phyloP scores from a whole-genome alignment of 2,797 vertebrate species.

The Myotis myotis region DNA sequence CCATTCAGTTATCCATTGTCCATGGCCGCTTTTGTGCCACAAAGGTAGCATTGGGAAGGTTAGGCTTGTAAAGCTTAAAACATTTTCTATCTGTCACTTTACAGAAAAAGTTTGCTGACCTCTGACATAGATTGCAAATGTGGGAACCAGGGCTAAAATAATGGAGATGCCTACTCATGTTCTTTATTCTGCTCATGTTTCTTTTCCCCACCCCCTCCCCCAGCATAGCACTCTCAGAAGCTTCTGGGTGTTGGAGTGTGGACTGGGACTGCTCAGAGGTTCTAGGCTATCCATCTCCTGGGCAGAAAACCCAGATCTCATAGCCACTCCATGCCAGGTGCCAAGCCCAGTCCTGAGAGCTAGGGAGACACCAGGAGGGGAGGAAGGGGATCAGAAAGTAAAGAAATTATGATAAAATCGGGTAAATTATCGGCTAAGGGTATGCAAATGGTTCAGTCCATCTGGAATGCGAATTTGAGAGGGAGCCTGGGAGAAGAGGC shows the following conservation, averaged over 20 bases:
- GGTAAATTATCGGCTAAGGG: background rate
- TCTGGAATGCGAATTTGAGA: background rate
- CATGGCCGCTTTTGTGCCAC: background rate
- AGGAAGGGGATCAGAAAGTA: background rate
- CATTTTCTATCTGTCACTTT: background rate
- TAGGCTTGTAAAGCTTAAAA: background rate
- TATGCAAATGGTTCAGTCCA: background rate
- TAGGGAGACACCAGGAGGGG: background rate
- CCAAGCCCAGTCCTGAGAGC: background rate
- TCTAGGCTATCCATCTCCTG: too few relatives aligned
- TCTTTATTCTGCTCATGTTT: background rate
- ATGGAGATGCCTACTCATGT: background rate
- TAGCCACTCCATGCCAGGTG: fast-evolving
- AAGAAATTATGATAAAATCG: background rate
- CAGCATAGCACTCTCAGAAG: background rate
- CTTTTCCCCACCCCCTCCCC: background rate
- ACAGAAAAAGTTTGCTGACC: background rate
- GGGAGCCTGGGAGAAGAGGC: background rate
- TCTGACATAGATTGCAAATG: background rate
- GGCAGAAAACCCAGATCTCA: background rate
- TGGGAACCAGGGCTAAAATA: background rate
- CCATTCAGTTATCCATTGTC: background rate
- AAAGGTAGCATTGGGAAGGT: background rate
- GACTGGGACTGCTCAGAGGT: background rate
- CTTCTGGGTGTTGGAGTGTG: background rate